Conservation (phyloP, 2,113 vertebrate genomes). For the Hippocampus zosterae region DNA sequence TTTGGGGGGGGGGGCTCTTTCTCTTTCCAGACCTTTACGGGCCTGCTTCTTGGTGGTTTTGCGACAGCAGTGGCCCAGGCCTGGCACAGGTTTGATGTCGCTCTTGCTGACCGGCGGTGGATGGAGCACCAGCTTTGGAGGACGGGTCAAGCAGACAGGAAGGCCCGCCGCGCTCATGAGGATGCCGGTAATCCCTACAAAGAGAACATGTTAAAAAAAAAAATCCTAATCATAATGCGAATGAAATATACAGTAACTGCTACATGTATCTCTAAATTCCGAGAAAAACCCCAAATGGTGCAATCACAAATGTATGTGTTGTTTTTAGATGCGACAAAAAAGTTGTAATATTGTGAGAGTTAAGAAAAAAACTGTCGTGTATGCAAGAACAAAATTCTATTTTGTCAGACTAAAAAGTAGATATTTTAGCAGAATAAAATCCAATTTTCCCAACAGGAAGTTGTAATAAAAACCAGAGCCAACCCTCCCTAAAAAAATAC, state of each 20-base stretch:
- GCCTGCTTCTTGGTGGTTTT: constrained; percentile 94
- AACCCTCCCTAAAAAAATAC: too few relatives aligned
- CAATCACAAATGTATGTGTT: background rate
- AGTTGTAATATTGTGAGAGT: background rate
- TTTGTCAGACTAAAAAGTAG: too few relatives aligned
- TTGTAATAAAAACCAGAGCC: too few relatives aligned
- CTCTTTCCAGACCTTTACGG: constrained; percentile 74
- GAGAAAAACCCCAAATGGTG: background rate
- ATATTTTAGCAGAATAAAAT: too few relatives aligned
- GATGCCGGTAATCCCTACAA: constrained; percentile 88
- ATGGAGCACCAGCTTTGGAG: constrained; percentile 89
- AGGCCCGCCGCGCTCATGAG: constrained; percentile 91
- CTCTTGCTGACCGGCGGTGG: constrained; percentile 93
- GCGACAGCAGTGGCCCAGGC: constrained; percentile 88
- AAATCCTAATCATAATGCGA: background rate
- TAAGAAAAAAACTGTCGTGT: too few relatives aligned
- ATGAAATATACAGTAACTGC: too few relatives aligned
- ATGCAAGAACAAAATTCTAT: too few relatives aligned
- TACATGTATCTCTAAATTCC: too few relatives aligned
- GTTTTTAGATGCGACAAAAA: background rate
- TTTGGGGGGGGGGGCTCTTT: background rate
- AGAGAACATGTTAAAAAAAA: constrained; percentile 14
- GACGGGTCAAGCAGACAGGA: constrained; percentile 89
- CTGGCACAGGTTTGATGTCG: constrained; percentile 89
- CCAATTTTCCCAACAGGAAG: too few relatives aligned